These are phyloP conservation scores for Diadumene lineata DNA, from an alignment of 92 coral and sea anemone species.

Conservation along the genomic window DNA sequence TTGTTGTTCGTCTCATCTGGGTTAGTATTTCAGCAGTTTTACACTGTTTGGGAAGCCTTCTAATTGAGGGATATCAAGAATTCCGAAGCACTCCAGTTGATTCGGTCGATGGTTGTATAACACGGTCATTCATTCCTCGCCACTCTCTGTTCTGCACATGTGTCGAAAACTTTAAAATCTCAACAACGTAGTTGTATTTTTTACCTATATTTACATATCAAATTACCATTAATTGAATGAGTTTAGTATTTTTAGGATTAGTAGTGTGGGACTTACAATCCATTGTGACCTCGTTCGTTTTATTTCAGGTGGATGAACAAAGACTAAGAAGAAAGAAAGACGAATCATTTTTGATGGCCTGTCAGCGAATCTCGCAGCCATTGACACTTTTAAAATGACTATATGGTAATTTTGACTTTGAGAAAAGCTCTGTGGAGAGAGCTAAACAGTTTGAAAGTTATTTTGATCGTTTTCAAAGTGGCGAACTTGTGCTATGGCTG, in stretches of 20 bases:
- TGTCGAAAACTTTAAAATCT: conserved; percentile 30
- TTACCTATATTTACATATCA: conserved; percentile 89
- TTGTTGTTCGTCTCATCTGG: conserved; percentile 10
- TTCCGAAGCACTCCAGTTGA: conserved; percentile 43
- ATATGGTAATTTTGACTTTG: conserved; percentile 18
- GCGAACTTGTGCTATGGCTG: conserved; percentile 69
- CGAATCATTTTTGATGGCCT: conserved; percentile 58
- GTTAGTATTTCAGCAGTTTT: conserved; percentile 13
- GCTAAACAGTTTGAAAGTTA: conserved; percentile 26
- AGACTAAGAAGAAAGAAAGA: conserved; percentile 35
- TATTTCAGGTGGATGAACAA: conserved; percentile 59
- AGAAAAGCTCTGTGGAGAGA: conserved; percentile 34
- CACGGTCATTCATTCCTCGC: conserved; percentile 32
- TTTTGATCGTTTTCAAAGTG: conserved; percentile 28
- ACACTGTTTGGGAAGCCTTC: conserved; percentile 25
- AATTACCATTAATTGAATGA: conserved; percentile 95
- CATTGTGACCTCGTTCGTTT: conserved; percentile 76
- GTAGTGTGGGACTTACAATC: conserved; percentile 66
- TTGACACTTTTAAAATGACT: conserved; percentile 30
- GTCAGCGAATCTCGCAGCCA: conserved; percentile 21
- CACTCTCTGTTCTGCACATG: conserved; percentile 38
- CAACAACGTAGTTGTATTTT: conserved; percentile 69
- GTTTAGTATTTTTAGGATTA: conserved; percentile 86
- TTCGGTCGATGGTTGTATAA: conserved; percentile 37
- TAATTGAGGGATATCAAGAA: conserved; percentile 44